These are phyloP conservation scores for Oncorhynchus kisutch DNA, from an alignment of 2,113 vertebrate genomes.

Conservation along the genomic window DNA sequence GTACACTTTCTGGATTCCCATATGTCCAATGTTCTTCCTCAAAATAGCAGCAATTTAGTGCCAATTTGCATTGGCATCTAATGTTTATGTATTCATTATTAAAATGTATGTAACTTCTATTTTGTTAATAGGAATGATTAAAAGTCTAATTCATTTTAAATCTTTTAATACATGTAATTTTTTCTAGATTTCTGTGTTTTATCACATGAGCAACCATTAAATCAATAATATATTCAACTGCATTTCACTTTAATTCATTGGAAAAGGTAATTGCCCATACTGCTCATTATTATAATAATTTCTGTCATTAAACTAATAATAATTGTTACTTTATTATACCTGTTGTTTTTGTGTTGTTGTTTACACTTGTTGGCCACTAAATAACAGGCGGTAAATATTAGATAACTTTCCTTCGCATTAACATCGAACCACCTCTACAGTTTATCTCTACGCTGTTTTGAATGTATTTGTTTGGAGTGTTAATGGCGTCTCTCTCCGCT, in stretches of 20 bases:
- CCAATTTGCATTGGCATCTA: background rate
- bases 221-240: no score
- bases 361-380: background rate
- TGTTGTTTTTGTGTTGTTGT: slow-evolving; percentile 12
- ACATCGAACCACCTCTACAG: slow-evolving; percentile 8
- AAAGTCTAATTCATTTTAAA: no score
- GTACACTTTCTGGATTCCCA: slow-evolving; percentile 17
- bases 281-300: no score
- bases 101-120: no score
- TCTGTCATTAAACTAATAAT: no score
- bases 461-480: slow-evolving; percentile 47
- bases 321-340: no score
- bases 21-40: background rate
- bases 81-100: background rate
- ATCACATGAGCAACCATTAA: no score
- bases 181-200: no score
- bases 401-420: slow-evolving; percentile 36
- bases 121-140: no score
- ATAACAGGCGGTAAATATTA: slow-evolving; percentile 17
- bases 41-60: background rate
- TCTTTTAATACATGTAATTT: no score
- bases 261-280: no score
- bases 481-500: slow-evolving; percentile 37
- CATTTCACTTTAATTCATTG: no score
- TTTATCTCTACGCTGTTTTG: slow-evolving; percentile 42